Percentiles rank a stretch among this genome's conserved stretches.
These are phyloP conservation scores for Crypturellus tataupa DNA, from an alignment of 2,797 vertebrate species.

Conservation along the genomic window DNA sequence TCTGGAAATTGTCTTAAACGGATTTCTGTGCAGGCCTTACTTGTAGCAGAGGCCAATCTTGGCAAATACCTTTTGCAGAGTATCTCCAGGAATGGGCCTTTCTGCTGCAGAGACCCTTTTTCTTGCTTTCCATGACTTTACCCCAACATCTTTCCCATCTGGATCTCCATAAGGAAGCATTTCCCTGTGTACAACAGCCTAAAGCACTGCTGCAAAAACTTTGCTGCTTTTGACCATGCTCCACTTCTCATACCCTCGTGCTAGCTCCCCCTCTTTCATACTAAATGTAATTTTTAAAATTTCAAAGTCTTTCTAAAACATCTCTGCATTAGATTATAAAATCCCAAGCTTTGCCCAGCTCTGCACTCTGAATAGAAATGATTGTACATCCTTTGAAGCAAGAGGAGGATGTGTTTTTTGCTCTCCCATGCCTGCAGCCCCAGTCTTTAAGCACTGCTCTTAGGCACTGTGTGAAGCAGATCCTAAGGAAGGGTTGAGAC, in stretches of 20 bases:
- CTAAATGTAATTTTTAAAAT: neutral
- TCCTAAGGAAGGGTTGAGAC: neutral
- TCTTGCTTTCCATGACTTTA: neutral
- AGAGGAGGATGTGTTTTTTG: neutral
- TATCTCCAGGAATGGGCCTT: neutral
- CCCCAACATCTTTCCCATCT: rapidly evolving
- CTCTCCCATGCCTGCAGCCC: neutral
- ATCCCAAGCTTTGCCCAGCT: rapidly evolving
- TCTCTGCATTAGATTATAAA: rapidly evolving
- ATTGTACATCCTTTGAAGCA: neutral
- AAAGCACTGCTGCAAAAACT: neutral
- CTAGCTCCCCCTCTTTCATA: neutral
- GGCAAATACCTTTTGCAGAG: neutral
- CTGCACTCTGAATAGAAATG: neutral
- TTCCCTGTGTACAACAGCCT: neutral
- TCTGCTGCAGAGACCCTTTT: neutral
- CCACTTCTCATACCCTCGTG: neutral
- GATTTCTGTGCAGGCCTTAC: neutral
- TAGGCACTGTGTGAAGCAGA: neutral
- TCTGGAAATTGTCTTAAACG: neutral
- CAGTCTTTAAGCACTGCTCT: neutral
- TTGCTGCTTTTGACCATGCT: too few species aligned
- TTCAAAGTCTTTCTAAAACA: neutral
- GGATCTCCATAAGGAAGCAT: neutral
- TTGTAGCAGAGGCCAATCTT: neutral